These are phyloP conservation scores for Hyposoter didymator DNA, from an alignment of 2,888 invertebrate genomes.

Conservation along the genomic window DNA sequence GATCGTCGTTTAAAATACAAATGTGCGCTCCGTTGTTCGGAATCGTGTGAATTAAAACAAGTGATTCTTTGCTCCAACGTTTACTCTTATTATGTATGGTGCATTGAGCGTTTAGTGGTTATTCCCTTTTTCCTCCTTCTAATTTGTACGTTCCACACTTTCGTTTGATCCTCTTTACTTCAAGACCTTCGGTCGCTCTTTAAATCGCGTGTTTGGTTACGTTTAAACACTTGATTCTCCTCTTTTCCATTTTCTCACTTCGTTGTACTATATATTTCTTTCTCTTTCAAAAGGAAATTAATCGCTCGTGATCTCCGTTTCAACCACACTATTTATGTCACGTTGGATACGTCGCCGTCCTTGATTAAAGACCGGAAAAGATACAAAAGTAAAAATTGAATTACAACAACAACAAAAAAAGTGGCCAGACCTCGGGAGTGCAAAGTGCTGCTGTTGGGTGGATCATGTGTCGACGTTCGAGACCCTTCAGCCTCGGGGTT, in stretches of 20 bases:
- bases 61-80: not conserved
- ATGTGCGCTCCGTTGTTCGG: conserved; percentile 1
- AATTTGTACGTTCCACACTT: not conserved
- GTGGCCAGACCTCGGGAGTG: conserved; percentile 42
- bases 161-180: not conserved
- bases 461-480: conserved; percentile 54
- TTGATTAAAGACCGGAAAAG: conserved; percentile 40
- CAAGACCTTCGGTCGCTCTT: not conserved
- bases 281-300: not conserved
- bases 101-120: conserved; percentile 13
- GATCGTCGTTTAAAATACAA: not conserved
- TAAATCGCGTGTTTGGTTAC: conserved; percentile 22
- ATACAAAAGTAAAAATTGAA: conserved; percentile 11
- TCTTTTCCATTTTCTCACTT: conserved; percentile 9
- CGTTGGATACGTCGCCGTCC: conserved; percentile 37
- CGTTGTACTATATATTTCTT: not conserved
- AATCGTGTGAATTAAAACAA: conserved; percentile 11
- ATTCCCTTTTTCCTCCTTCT: conserved; percentile 1
- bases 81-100: conserved; percentile 18
- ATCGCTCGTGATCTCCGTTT: conserved; percentile 36
- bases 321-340: conserved; percentile 14
- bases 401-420: conserved; percentile 12
- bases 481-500: conserved; percentile 18
- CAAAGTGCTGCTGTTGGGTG: conserved; percentile 45
- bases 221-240: not conserved